Evolutionary conservation across 2,797 vertebrate species (phyloP), one percentile per base, ranked within the genome.

Genomic region (Platalea minor): DNA sequence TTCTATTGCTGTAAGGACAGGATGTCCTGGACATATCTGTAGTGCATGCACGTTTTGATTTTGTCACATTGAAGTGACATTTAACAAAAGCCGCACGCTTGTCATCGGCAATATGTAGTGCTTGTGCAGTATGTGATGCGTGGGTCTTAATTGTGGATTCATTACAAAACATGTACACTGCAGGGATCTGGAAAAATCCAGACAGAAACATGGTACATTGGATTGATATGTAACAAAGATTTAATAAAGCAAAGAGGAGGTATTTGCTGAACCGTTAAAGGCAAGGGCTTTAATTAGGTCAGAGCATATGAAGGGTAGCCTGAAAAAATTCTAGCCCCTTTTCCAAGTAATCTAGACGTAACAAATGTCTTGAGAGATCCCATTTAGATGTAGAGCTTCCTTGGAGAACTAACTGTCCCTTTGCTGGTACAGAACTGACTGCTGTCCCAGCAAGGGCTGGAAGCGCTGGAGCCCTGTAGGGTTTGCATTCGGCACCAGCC

Each of bases 181-280:
- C 63, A 67, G 50, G 29, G 37, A 39, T 74, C 48, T 70, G 46
- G 33, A 79, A 85, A 24, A 33, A 83, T 31, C 23, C 45, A 39
- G 78, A 13, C 33, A 45, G 63, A 85, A 83, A 28, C 8, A 7
- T 0, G 0, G 13, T n/a, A 12, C 23, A 6, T 85, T 0, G 0
- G 17, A 46, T 46, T 76, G 77, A 15, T 76, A 43, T 0, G 1
- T 61, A 54, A 29, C 41, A 69, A 68, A 63, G 35, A 41, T 69
- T 45, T 85, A 72, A 54, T 63, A 24, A 50, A 77, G 48, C 33
- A 28, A 67, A 76, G 51, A 45, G 41, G 31, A 78, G 28, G 15
- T 61, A 31, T 81, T 93, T 87, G 28, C 56, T 77, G 64, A 45
- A 65, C 31, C 3, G 0, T 15, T 15, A 37, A 46, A 79, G 54